Evolutionary conservation across 1,140 invertebrate species (phyloP).

Genomic region (Nymphalis io): DNA sequence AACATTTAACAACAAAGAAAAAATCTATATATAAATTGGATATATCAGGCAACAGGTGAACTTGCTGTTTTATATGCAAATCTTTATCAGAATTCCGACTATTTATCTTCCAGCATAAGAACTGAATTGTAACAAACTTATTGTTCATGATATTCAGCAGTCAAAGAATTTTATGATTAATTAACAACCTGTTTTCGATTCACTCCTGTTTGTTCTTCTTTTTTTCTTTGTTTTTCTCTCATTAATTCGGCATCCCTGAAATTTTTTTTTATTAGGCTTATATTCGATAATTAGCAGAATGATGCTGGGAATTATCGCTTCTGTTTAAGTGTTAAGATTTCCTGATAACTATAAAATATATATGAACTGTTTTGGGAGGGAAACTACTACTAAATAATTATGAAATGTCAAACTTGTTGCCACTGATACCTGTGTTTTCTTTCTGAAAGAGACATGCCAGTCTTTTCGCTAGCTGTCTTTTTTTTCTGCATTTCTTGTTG

Average conservation of each 20-base stretch:
- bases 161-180: conserved; percentile 50
- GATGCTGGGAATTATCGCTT: no score
- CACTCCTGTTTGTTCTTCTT: conserved; percentile 79
- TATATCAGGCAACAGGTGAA: conserved; percentile 42
- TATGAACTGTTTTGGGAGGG: not conserved
- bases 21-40: conserved; percentile 30
- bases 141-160: conserved; percentile 46
- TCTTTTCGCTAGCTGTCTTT: conserved; percentile 84
- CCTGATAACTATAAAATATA: no score
- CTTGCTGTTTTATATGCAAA: conserved; percentile 23
- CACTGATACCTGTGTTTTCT: conserved; percentile 86
- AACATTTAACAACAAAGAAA: conserved; percentile 40
- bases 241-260: conserved; percentile 90
- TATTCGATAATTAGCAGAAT: no score
- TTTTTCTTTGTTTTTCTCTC: conserved; percentile 89
- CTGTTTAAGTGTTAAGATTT: no score
- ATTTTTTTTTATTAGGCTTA: no score
- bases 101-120: conserved; percentile 49
- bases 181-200: conserved; percentile 77
- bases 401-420: no score
- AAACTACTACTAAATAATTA: not conserved
- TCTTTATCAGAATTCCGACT: conserved; percentile 54
- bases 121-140: conserved; percentile 37
- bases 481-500: conserved; percentile 85
- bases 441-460: conserved; percentile 88